These are phyloP conservation scores for Catonia carolina DNA, from an alignment of 2,888 invertebrate species.

Conservation along the genomic window DNA sequence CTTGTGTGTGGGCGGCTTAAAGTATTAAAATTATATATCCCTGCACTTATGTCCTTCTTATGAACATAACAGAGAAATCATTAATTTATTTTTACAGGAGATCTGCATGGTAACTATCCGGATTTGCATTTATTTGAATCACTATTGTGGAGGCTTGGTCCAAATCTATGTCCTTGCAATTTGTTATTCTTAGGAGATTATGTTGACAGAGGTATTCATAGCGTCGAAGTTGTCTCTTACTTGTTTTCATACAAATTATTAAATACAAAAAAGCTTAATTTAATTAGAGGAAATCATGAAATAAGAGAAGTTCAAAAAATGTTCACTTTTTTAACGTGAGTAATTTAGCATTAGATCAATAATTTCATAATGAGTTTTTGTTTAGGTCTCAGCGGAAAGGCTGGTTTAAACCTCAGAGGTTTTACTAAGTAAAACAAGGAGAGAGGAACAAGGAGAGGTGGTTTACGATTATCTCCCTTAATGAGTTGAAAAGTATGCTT, in stretches of 20 bases:
- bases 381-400: too few relatives aligned
- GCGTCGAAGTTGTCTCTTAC: conserved; percentile 63
- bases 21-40: too few relatives aligned
- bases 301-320: conserved; percentile 64
- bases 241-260: conserved; percentile 63
- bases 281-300: conserved; percentile 70
- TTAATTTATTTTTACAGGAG: too few relatives aligned
- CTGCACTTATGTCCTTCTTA: too few relatives aligned
- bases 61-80: too few relatives aligned
- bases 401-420: too few relatives aligned
- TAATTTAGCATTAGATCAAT: conserved; percentile 21
- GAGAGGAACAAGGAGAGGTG: too few relatives aligned
- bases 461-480: too few relatives aligned
- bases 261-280: conserved; percentile 54
- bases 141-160: conserved; percentile 61
- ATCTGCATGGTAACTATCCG: conserved; percentile 65
- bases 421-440: too few relatives aligned
- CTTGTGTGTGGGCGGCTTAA: too few relatives aligned
- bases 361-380: too few relatives aligned
- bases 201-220: conserved; percentile 63
- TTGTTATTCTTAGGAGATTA: conserved; percentile 70
- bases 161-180: conserved; percentile 55
- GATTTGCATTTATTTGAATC: conserved; percentile 63
- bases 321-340: conserved; percentile 63
- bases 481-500: too few relatives aligned